Evolutionary conservation across 2,888 invertebrate genomes (phyloP), one percentile per base, ranked within the genome.

Genomic region (Nomada goodeniana): DNA sequence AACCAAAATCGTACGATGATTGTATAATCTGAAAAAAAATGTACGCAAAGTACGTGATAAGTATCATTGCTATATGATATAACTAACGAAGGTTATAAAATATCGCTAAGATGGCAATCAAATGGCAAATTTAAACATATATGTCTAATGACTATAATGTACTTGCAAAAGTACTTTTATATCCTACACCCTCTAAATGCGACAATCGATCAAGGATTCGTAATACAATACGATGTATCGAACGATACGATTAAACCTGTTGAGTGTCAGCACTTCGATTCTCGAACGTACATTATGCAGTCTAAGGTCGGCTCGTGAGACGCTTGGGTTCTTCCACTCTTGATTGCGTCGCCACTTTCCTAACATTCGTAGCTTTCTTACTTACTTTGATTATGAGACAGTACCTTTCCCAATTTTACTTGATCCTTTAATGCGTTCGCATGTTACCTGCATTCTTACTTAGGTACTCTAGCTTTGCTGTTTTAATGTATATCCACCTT

Each of bases 231-330:
- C 72, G 76, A 81, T 82, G 20, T 70, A 76, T 82, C 82, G 82
- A 76, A 81, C 53, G 7, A 11, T 63, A 63, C 67, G 74, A 76
- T 69, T 67, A 29, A 47, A 82, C 73, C 65, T 82, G 82, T 81
- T 76, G 64, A 70, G 26, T 36, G 13, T 2, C 26, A 59, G 4
- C 9, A 47, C 13, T 42, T 1, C 1, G 2, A 36, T 13, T 36
- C 26, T 20, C 0, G 4, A 50, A 20, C 2, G 13, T 65, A 72
- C 20, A 71, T 29, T 29, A 29, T 29, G 26, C 26, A 26, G 26
- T 26, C 26, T 26, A 26, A 26, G 26, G 26, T 1, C 26, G 26
- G 26, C 26, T 26, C 26, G 26, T 26, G 26, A 26, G 26, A 1
- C 26, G 26, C 26, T 26, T 26, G 26, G 26, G 26, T 26, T 26